These are phyloP conservation scores for Ciconia maguari DNA, from an alignment of 2,113 vertebrate genomes.

Conservation along the genomic window DNA sequence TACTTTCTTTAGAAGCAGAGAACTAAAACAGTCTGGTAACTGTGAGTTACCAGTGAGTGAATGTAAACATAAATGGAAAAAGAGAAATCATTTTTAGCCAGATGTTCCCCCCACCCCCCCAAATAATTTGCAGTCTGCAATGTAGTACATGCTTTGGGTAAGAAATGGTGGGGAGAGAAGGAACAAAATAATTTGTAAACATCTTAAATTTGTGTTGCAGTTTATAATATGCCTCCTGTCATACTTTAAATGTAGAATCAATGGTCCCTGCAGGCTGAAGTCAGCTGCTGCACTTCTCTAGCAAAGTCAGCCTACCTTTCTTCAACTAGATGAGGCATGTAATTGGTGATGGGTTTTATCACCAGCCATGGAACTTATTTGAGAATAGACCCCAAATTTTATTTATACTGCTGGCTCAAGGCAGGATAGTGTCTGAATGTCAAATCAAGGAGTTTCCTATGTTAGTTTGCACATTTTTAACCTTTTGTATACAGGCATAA, in stretches of 20 bases:
- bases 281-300: neutral
- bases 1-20: neutral
- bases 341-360: slow-evolving; percentile 8
- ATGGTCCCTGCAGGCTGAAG: neutral
- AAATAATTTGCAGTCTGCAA: neutral
- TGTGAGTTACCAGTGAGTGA: neutral
- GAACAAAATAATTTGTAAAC: neutral
- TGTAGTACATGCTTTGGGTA: neutral
- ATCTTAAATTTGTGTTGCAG: neutral
- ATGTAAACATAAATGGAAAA: neutral
- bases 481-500: neutral
- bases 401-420: neutral
- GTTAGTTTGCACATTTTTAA: neutral
- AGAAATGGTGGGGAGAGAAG: neutral
- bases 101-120: neutral
- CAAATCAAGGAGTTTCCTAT: neutral
- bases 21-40: neutral
- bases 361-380: neutral
- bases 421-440: neutral
- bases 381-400: neutral
- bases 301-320: slow-evolving; percentile 22
- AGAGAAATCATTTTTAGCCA: neutral
- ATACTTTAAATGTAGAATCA: neutral
- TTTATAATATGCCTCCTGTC: neutral
- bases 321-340: slow-evolving; percentile 34